phyloP scores from a whole-genome alignment of 1,140 invertebrate species.

The Aphidius gifuensis region DNA sequence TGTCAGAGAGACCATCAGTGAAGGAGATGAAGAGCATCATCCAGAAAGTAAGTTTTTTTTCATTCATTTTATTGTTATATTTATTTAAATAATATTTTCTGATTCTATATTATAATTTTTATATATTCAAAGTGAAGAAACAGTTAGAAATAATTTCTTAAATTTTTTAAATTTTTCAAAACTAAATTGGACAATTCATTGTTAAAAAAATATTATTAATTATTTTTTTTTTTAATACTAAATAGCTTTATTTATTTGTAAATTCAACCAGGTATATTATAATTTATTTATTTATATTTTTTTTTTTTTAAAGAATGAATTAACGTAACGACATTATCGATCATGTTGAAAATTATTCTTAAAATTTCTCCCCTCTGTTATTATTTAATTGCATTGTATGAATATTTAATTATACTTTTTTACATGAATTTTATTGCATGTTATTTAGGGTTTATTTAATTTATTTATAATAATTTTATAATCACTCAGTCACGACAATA shows the following conservation, averaged over 20 bases:
- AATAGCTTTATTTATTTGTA: not conserved
- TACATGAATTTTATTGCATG: not conserved
- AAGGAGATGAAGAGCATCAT: slow-evolving; percentile 17
- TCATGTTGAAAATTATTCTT: not conserved
- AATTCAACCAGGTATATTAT: not conserved
- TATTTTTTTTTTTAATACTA: not conserved
- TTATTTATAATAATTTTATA: not conserved
- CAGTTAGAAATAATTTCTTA: not conserved
- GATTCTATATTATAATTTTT: no score
- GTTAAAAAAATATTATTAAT: not conserved
- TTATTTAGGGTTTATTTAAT: not conserved
- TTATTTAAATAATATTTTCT: no score
- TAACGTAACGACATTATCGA: slow-evolving; percentile 8
- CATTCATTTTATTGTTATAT: no score
- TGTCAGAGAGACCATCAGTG: slow-evolving; percentile 12
- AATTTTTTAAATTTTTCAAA: not conserved
- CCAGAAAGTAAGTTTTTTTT: slow-evolving; percentile 27
- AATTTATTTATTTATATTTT: no score
- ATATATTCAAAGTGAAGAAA: no score
- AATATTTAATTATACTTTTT: not conserved
- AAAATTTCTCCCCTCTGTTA: not conserved
- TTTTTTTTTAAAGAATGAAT: not conserved
- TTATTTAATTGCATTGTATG: not conserved
- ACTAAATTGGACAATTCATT: not conserved
- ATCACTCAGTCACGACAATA: slow-evolving; percentile 9